Conservation (phyloP, 2,797 vertebrate species). For the Danio choprae region DNA sequence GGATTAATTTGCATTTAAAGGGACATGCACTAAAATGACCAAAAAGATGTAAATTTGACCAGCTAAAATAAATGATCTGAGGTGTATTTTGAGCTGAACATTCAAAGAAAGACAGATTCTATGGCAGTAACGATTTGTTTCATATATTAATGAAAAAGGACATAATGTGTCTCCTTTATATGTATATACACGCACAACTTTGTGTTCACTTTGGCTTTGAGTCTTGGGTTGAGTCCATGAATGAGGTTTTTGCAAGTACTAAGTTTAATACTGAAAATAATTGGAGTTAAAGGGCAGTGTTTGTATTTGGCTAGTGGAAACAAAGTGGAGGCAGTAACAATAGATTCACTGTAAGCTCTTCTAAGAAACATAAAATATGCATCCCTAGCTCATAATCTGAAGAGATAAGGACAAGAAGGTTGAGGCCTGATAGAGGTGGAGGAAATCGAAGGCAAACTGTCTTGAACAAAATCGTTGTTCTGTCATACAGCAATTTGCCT, state of each 20-base stretch:
- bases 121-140: too few species aligned
- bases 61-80: too few species aligned
- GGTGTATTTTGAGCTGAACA: too few species aligned
- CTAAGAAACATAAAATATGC: conserved; percentile 29
- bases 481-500: conserved; percentile 66
- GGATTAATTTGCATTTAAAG: too few species aligned
- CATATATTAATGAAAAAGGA: too few species aligned
- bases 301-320: conserved; percentile 13
- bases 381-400: conserved; percentile 49
- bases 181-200: not conserved
- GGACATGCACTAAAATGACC: too few species aligned
- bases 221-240: not conserved
- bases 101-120: too few species aligned
- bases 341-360: conserved; percentile 23
- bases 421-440: conserved; percentile 57
- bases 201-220: not conserved
- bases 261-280: conserved; percentile 35
- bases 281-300: conserved; percentile 18
- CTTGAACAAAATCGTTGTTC: conserved; percentile 64
- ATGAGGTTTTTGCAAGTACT: conserved; percentile 25
- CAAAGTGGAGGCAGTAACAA: conserved; percentile 24
- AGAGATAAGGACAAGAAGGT: conserved; percentile 42
- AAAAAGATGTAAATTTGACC: too few species aligned
- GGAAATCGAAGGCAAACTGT: conserved; percentile 60
- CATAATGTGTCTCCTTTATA: not conserved